Evolutionary conservation across 2,113 vertebrate species (phyloP).

Genomic region (Marmota monax): DNA sequence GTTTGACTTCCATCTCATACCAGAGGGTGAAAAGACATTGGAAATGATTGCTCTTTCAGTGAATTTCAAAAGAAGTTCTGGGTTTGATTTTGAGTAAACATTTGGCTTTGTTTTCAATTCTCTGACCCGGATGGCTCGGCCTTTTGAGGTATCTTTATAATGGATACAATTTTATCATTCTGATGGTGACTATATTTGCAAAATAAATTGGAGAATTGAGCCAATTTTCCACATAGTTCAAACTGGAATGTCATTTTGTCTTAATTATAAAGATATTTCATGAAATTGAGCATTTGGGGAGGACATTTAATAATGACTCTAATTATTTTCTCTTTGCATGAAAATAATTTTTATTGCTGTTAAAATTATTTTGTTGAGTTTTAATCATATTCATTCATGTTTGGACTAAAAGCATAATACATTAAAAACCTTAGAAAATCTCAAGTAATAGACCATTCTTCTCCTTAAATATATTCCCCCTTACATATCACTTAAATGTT

Average conservation of each 20-base stretch:
- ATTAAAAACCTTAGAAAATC: not conserved
- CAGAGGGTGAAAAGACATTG: slow-evolving; percentile 82
- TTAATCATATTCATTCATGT: slow-evolving; percentile 31
- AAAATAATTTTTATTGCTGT: not conserved
- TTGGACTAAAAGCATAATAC: not conserved
- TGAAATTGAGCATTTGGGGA: slow-evolving; percentile 5
- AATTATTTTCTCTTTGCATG: slow-evolving; percentile 25
- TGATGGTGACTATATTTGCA: slow-evolving; percentile 64
- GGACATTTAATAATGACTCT: not conserved
- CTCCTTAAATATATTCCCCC: not conserved
- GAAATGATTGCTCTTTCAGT: slow-evolving; percentile 72
- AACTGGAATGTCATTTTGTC: slow-evolving; percentile 55
- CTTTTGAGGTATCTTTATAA: slow-evolving; percentile 76
- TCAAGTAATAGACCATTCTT: slow-evolving; percentile 20
- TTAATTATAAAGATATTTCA: slow-evolving; percentile 55
- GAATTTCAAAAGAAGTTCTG: slow-evolving; percentile 84
- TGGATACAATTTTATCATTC: slow-evolving; percentile 78
- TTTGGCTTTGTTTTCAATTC: slow-evolving; percentile 84
- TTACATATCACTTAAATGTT: slow-evolving; percentile 23
- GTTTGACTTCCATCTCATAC: slow-evolving; percentile 78
- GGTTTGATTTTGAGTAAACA: slow-evolving; percentile 84
- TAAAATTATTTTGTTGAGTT: slow-evolving; percentile 31
- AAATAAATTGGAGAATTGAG: slow-evolving; percentile 69
- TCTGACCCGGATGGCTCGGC: slow-evolving; percentile 61
- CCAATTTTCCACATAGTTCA: slow-evolving; percentile 61